Percentiles rank a stretch among this genome's conserved stretches.
phyloP scores from a whole-genome alignment of 1,140 invertebrate genomes.

The Drosophila sp. region DNA sequence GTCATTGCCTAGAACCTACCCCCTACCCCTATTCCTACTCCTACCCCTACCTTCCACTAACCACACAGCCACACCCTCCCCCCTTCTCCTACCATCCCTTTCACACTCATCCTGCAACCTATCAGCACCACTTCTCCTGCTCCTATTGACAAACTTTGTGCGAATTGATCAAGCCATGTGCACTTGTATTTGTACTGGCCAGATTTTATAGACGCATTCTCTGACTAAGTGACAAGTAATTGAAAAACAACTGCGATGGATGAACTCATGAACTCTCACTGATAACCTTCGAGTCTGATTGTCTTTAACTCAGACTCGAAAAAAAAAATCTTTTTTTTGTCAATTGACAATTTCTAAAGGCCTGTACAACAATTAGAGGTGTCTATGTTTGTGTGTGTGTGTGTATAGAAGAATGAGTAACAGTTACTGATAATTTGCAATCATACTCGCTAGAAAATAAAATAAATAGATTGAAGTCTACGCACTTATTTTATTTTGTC shows the following conservation, averaged over 20 bases:
- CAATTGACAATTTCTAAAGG: constrained; percentile 5
- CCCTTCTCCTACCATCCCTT: background rate
- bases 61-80: too few species aligned
- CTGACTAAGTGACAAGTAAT: background rate
- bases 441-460: too few species aligned
- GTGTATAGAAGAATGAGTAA: background rate
- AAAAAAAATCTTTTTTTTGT: background rate
- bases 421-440: too few species aligned
- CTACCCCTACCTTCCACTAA: too few species aligned
- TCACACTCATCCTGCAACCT: background rate
- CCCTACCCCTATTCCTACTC: background rate
- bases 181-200: background rate
- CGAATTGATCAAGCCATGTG: constrained; percentile 4
- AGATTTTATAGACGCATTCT: background rate
- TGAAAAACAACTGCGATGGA: background rate
- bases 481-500: too few species aligned
- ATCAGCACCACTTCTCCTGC: background rate
- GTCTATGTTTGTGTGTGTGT: background rate
- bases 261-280: background rate
- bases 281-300: constrained; percentile 1
- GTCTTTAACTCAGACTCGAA: too few species aligned
- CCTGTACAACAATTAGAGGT: background rate
- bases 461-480: too few species aligned
- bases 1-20: constrained; percentile 19
- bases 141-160: background rate